Conservation (phyloP, 2,113 vertebrate genomes). For the Passer montanus region DNA sequence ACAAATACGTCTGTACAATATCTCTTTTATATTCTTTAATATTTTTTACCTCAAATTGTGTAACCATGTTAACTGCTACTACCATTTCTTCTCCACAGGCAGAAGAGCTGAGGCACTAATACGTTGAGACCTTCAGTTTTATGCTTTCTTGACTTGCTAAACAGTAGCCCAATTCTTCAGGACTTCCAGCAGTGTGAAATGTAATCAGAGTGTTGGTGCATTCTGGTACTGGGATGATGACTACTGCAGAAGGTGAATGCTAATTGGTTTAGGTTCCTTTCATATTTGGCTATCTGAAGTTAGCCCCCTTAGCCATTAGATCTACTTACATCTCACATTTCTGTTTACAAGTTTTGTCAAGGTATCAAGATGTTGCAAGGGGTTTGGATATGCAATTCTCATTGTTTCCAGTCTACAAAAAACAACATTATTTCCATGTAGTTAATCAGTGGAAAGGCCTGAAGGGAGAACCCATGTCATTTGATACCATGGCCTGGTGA, state of each 20-base stretch:
- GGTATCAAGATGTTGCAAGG: neutral
- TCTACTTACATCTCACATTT: neutral
- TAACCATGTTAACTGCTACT: neutral
- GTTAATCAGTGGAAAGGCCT: neutral
- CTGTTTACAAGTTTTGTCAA: neutral
- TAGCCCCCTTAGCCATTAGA: neutral
- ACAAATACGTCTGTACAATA: neutral
- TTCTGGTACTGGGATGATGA: neutral
- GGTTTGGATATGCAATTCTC: neutral
- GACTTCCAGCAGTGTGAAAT: neutral
- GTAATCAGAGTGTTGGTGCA: neutral
- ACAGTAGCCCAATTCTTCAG: neutral
- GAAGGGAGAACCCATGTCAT: neutral
- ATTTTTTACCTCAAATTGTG: neutral
- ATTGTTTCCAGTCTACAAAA: neutral
- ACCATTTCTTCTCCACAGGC: neutral
- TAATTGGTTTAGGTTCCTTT: neutral
- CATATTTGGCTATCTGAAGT: neutral
- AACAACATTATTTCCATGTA: too few species aligned
- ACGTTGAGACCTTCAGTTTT: neutral
- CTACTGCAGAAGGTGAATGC: constrained; percentile 10
- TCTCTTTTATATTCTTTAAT: neutral
- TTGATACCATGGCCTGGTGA: neutral
- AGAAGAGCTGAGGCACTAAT: neutral
- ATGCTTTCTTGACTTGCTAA: neutral